These are phyloP conservation scores for Euschistus heros DNA, from an alignment of 1,140 invertebrate species.

Conservation along the genomic window DNA sequence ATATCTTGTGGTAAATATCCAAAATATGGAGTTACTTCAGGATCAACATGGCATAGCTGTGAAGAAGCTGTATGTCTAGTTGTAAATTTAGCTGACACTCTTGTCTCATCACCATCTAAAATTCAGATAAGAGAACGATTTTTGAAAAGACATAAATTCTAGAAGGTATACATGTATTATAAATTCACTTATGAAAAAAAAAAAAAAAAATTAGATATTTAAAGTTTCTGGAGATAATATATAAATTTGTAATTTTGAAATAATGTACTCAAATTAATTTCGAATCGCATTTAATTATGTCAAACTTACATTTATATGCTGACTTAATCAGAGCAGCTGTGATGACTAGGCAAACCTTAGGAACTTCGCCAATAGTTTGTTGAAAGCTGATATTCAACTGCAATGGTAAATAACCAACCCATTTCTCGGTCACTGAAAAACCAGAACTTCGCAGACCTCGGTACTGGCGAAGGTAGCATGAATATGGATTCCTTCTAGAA, in stretches of 20 bases:
- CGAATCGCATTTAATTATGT: no score
- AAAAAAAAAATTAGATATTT: no score
- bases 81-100: conserved; percentile 51
- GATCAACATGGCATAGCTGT: conserved; percentile 62
- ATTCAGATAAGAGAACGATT: background rate
- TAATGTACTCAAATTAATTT: no score
- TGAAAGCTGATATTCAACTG: conserved; percentile 57
- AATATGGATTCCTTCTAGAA: conserved; percentile 32
- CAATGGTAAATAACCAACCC: conserved; percentile 58
- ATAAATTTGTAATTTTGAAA: no score
- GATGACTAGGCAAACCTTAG: conserved; percentile 50
- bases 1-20: conserved; percentile 85
- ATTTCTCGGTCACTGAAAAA: conserved; percentile 47
- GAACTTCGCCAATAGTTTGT: conserved; percentile 35
- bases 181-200: no score
- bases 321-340: conserved; percentile 59
- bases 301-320: conserved; percentile 56
- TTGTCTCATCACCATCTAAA: conserved; percentile 50
- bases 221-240: no score
- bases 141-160: no score
- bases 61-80: conserved; percentile 66
- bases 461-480: conserved; percentile 44
- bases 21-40: conserved; percentile 64
- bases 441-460: conserved; percentile 41
- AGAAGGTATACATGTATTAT: no score